These are phyloP conservation scores for Hylaea fasciaria DNA, from an alignment of 2,888 invertebrate species.

Conservation along the genomic window DNA sequence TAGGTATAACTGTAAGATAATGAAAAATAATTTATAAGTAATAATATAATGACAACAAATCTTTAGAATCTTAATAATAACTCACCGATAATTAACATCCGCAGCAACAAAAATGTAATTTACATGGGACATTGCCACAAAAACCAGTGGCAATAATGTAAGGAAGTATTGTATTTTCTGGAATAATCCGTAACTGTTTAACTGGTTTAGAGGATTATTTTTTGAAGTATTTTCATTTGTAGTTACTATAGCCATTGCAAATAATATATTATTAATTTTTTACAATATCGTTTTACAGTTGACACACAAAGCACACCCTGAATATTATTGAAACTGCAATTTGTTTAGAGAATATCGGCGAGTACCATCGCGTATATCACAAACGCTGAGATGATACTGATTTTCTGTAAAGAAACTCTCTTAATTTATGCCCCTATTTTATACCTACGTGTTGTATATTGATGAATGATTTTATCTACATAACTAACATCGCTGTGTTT, in stretches of 20 bases:
- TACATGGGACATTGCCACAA: conserved; percentile 71
- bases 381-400: conserved; percentile 31
- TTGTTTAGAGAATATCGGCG: too few relatives aligned
- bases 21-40: not conserved
- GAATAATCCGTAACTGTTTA: conserved; percentile 64
- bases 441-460: not conserved
- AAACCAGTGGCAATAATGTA: conserved; percentile 62
- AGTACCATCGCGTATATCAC: not conserved
- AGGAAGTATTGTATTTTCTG: conserved; percentile 66
- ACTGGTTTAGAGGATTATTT: conserved; percentile 41
- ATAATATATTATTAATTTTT: not conserved
- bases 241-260: conserved; percentile 15
- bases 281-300: too few relatives aligned
- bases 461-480: not conserved
- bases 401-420: conserved; percentile 24
- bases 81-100: conserved; percentile 66
- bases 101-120: conserved; percentile 74
- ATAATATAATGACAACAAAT: not conserved
- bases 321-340: too few relatives aligned
- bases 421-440: not conserved
- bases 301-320: too few relatives aligned
- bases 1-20: too few relatives aligned
- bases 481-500: not conserved
- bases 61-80: not conserved
- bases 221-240: conserved; percentile 22